Conservation (phyloP, 1,140 invertebrate genomes). For the Lerema accius region DNA sequence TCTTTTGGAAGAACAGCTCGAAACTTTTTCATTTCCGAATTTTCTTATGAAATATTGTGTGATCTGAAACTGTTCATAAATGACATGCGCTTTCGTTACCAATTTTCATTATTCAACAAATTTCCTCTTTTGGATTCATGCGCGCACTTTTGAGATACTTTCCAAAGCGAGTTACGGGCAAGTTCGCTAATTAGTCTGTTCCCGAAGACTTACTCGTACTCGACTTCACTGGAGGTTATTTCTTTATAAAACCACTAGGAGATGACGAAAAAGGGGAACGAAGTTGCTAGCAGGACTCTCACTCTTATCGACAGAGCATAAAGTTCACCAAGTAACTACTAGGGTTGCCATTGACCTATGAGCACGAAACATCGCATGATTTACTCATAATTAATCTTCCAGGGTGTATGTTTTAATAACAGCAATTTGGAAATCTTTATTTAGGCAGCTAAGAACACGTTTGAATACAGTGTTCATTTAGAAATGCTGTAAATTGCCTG, state of each 20-base stretch:
- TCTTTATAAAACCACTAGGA: slow-evolving; percentile 9
- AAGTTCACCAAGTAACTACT: neutral
- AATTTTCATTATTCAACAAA: too few species aligned
- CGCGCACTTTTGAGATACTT: slow-evolving; percentile 7
- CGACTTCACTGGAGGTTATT: slow-evolving; percentile 12
- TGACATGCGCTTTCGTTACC: too few species aligned
- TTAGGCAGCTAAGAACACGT: slow-evolving; percentile 1
- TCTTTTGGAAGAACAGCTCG: too few species aligned
- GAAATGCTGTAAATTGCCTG: slow-evolving; percentile 1
- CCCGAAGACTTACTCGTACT: slow-evolving; percentile 5
- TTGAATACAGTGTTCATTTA: neutral
- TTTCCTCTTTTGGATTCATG: slow-evolving; percentile 4
- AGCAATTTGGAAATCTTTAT: slow-evolving; percentile 30
- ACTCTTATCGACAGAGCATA: neutral
- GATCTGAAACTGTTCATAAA: neutral
- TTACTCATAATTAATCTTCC: slow-evolving; percentile 27
- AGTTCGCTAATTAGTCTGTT: slow-evolving; percentile 26
- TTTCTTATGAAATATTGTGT: slow-evolving; percentile 17
- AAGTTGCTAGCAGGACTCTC: neutral
- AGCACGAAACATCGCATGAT: slow-evolving; percentile 28
- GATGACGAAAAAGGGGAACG: slow-evolving; percentile 8
- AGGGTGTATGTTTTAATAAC: slow-evolving; percentile 32
- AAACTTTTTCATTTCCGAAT: too few species aligned
- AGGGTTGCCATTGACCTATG: neutral
- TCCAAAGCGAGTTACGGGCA: neutral